phyloP scores from a whole-genome alignment of 2,888 invertebrate genomes.

The Melanophora roralis region DNA sequence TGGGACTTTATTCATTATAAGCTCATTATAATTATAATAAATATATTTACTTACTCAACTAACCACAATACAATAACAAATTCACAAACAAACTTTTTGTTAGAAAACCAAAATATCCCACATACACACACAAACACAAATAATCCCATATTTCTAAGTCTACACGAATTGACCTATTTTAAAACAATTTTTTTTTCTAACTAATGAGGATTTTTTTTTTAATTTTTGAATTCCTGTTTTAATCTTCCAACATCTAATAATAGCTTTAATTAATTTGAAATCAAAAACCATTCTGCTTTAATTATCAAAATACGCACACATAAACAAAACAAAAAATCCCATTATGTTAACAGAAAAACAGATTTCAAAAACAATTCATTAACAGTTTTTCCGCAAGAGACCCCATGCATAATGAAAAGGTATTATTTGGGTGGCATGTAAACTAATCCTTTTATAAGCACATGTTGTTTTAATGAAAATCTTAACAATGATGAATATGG shows the following conservation, averaged over 20 bases:
- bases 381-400: neutral
- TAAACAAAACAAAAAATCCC: neutral
- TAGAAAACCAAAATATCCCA: constrained; percentile 26
- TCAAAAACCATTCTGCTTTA: constrained; percentile 29
- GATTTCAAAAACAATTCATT: constrained; percentile 16
- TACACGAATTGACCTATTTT: constrained; percentile 21
- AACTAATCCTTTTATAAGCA: constrained; percentile 39
- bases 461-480: constrained; percentile 42
- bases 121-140: neutral
- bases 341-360: constrained; percentile 15
- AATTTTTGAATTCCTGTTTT: neutral
- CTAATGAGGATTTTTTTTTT: constrained; percentile 21
- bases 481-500: neutral
- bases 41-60: neutral
- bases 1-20: neutral
- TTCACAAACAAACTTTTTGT: neutral
- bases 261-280: constrained; percentile 52
- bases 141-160: too few relatives aligned
- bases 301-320: constrained; percentile 14
- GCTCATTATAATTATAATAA: neutral
- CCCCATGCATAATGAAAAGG: neutral
- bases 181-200: neutral
- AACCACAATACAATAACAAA: constrained; percentile 25
- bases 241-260: constrained; percentile 25
- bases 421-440: neutral